phyloP scores from a whole-genome alignment of 2,113 vertebrate species.

The Dipodomys stephensi region DNA sequence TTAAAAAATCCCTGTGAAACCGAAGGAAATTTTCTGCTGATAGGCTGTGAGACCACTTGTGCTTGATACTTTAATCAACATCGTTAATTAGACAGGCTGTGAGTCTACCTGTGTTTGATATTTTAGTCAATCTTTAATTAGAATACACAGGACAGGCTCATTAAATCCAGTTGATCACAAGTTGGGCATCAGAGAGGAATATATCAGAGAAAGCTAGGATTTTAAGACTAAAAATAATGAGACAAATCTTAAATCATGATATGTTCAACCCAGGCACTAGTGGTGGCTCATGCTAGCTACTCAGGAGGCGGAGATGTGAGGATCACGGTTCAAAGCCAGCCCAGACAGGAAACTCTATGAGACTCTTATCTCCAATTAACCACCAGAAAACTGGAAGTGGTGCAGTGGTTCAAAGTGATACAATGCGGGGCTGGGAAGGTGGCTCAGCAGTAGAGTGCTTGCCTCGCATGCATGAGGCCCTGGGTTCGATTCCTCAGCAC shows the following conservation, averaged over 20 bases:
- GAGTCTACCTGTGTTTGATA: neutral
- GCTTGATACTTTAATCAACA: neutral
- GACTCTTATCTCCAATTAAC: too few species aligned
- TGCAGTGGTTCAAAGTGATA: too few species aligned
- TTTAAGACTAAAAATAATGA: conserved; percentile 44
- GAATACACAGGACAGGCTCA: conserved; percentile 5
- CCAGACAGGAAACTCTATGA: too few species aligned
- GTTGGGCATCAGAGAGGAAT: neutral
- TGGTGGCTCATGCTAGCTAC: too few species aligned
- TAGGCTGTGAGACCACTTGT: neutral
- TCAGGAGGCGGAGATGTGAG: too few species aligned
- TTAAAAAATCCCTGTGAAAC: conserved; percentile 13
- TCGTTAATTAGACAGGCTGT: conserved; percentile 39
- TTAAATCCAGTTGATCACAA: conserved; percentile 24
- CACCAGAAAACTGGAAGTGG: too few species aligned
- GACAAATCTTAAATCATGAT: conserved; percentile 11
- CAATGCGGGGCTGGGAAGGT: too few species aligned
- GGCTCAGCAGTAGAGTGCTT: too few species aligned
- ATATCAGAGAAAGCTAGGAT: conserved; percentile 2
- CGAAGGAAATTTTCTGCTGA: conserved; percentile 28
- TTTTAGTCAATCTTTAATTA: conserved; percentile 42
- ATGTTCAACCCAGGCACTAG: neutral
- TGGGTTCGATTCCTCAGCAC: too few species aligned
- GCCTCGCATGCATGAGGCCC: too few species aligned
- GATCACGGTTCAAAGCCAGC: too few species aligned